These are phyloP conservation scores for Octopus sinensis DNA, from an alignment of 1,140 invertebrate genomes.

Conservation along the genomic window DNA sequence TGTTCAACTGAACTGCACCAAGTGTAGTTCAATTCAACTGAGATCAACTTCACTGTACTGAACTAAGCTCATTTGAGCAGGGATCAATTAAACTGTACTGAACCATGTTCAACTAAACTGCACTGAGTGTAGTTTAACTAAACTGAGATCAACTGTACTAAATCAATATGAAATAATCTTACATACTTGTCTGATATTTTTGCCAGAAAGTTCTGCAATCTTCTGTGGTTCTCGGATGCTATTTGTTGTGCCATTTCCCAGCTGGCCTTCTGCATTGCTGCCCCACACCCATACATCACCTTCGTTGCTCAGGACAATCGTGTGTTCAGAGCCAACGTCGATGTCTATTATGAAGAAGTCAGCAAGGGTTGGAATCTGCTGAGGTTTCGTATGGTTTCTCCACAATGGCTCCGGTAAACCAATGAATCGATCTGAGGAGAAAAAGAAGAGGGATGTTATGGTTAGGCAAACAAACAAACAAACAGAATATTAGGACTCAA, in stretches of 20 bases:
- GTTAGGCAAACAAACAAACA: too few species aligned
- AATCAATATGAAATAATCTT: neutral
- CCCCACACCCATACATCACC: slow-evolving; percentile 70
- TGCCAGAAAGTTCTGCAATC: slow-evolving; percentile 61
- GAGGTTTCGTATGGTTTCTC: slow-evolving; percentile 57
- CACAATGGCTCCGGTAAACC: slow-evolving; percentile 61
- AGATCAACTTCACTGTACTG: too few species aligned
- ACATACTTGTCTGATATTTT: slow-evolving; percentile 63
- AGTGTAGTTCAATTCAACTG: too few species aligned
- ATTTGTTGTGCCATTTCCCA: slow-evolving; percentile 64
- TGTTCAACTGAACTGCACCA: too few species aligned
- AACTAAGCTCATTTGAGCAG: too few species aligned
- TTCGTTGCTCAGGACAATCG: slow-evolving; percentile 62
- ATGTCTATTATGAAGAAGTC: slow-evolving; percentile 64
- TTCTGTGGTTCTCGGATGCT: slow-evolving; percentile 64
- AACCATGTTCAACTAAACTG: too few species aligned
- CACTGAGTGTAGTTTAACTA: too few species aligned
- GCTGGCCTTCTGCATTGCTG: slow-evolving; percentile 66
- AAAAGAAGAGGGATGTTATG: neutral
- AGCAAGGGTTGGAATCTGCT: slow-evolving; percentile 58
- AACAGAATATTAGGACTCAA: too few species aligned
- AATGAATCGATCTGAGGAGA: slow-evolving; percentile 61
- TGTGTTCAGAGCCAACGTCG: slow-evolving; percentile 67
- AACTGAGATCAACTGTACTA: too few species aligned
- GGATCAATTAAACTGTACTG: too few species aligned